Percentiles rank a stretch among this genome's conserved stretches.
These are phyloP conservation scores for Torymus texanus DNA, from an alignment of 2,888 invertebrate genomes.

Conservation along the genomic window DNA sequence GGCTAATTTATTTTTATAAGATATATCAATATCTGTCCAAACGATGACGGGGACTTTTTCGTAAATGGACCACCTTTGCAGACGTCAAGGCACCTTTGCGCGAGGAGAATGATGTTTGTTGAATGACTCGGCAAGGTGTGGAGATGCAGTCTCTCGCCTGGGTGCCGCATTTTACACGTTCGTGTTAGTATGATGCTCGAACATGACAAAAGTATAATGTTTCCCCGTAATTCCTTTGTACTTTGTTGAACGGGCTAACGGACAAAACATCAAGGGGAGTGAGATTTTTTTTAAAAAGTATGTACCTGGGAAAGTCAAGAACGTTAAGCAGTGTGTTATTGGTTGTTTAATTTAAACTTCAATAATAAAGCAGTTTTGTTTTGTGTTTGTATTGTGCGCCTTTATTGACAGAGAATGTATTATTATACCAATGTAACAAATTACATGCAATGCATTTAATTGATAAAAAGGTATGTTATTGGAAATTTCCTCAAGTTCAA, in stretches of 20 bases:
- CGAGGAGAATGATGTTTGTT: slow-evolving; percentile 62
- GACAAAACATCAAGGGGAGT: neutral
- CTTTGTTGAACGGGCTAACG: neutral
- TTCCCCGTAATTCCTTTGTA: slow-evolving; percentile 32
- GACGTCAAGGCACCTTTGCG: slow-evolving; percentile 37
- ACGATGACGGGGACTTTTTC: slow-evolving; percentile 38
- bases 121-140: slow-evolving; percentile 63
- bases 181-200: neutral
- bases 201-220: slow-evolving; percentile 11
- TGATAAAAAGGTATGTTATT: too few species aligned
- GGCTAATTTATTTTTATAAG: slow-evolving; percentile 36
- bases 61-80: slow-evolving; percentile 33
- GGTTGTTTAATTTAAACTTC: too few species aligned
- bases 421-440: too few species aligned
- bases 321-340: too few species aligned
- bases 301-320: too few species aligned
- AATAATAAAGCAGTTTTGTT: too few species aligned
- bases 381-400: too few species aligned
- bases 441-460: too few species aligned
- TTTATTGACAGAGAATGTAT: too few species aligned
- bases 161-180: slow-evolving; percentile 25
- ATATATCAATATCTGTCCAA: slow-evolving; percentile 48
- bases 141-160: slow-evolving; percentile 1
- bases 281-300: neutral
- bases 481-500: too few species aligned